Conservation (phyloP, 2,113 vertebrate species). For the Chitala chitala region DNA sequence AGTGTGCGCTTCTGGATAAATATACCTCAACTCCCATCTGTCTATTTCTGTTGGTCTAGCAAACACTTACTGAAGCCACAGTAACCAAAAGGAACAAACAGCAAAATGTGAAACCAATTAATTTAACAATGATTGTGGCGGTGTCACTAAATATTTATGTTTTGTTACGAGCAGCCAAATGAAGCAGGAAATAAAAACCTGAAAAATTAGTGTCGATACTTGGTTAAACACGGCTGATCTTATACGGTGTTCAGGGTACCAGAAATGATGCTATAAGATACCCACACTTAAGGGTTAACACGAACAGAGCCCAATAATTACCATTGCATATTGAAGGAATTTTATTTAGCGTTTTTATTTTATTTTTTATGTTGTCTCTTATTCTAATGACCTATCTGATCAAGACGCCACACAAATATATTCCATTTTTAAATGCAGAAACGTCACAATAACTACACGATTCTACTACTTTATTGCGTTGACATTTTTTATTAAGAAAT, state of each 20-base stretch:
- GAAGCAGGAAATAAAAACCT: neutral
- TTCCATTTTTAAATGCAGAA: too few relatives aligned
- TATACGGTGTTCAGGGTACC: too few relatives aligned
- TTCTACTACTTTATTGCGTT: too few relatives aligned
- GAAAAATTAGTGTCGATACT: neutral
- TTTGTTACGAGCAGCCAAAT: neutral
- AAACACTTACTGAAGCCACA: neutral
- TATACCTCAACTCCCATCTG: neutral
- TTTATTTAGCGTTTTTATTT: neutral
- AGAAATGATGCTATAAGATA: too few relatives aligned
- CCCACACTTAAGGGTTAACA: too few relatives aligned
- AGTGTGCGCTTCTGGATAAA: neutral
- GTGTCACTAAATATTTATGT: neutral
- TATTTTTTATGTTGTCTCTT: neutral
- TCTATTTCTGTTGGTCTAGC: slow-evolving; percentile 11
- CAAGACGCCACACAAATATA: too few relatives aligned
- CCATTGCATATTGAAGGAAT: too few relatives aligned
- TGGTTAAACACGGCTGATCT: too few relatives aligned
- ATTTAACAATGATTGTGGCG: neutral
- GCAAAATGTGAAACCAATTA: neutral
- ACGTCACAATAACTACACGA: too few relatives aligned
- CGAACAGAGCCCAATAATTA: too few relatives aligned
- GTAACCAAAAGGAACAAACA: neutral
- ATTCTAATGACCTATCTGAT: neutral
- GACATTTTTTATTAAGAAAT: too few relatives aligned